Evolutionary conservation across 2,113 vertebrate species (phyloP).

Genomic region (Nothoprocta pentlandii): DNA sequence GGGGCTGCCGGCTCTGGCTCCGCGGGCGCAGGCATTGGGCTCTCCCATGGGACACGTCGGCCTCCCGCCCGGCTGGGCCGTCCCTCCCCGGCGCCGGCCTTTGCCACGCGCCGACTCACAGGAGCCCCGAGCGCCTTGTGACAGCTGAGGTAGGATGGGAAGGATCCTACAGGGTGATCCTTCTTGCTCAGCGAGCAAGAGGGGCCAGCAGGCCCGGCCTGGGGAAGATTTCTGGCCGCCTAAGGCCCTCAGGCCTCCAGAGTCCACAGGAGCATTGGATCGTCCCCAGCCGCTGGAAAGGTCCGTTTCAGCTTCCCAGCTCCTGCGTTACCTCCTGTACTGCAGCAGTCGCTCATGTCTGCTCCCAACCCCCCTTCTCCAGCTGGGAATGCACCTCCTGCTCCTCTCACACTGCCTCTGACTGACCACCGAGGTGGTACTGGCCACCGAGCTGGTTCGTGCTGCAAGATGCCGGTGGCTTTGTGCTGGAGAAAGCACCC

Average conservation of each 20-base stretch:
- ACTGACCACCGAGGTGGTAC: background rate
- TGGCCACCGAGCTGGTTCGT: background rate
- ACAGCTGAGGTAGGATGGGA: background rate
- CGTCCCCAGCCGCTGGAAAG: background rate
- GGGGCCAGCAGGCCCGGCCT: background rate
- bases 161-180: background rate
- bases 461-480: background rate
- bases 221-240: background rate
- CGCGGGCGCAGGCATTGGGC: background rate
- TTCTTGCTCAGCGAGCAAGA: background rate
- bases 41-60: background rate
- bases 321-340: background rate
- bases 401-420: background rate
- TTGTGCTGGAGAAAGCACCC: background rate
- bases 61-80: no score
- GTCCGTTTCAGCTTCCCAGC: background rate
- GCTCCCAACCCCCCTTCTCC: conserved; percentile 16
- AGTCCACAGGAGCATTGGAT: background rate
- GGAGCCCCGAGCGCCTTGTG: background rate
- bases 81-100: background rate
- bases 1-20: no score
- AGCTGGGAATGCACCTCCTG: background rate
- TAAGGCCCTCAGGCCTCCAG: background rate
- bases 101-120: background rate
- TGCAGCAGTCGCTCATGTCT: background rate